Evolutionary conservation across 2,113 vertebrate species (phyloP).

Genomic region (Peromyscus polionotus): DNA sequence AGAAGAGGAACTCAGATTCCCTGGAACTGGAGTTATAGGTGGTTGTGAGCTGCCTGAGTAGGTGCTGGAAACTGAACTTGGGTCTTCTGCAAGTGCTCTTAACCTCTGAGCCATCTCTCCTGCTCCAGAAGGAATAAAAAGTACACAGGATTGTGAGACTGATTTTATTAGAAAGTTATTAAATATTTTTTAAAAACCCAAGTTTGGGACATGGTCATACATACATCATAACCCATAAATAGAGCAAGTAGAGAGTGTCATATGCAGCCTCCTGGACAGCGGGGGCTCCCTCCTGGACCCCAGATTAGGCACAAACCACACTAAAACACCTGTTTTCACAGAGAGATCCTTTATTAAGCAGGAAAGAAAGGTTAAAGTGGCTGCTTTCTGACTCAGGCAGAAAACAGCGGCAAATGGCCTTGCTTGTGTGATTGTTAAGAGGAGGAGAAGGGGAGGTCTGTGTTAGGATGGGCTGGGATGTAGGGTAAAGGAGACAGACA

Average conservation of each 20-base stretch:
- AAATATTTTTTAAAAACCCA: constrained; percentile 22
- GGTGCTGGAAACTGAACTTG: background rate
- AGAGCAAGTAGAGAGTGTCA: constrained; percentile 30
- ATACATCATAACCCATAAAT: no score
- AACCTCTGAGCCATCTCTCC: background rate
- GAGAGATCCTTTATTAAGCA: no score
- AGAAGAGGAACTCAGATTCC: background rate
- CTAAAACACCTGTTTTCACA: no score
- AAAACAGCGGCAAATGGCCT: no score
- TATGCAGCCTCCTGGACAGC: background rate
- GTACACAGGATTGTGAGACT: background rate
- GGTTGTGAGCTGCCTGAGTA: background rate
- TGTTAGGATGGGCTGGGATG: no score
- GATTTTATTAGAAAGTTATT: constrained; percentile 15
- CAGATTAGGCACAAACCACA: no score
- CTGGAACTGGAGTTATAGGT: background rate
- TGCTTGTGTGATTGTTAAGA: no score
- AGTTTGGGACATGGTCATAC: background rate
- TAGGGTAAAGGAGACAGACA: no score
- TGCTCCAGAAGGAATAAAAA: background rate
- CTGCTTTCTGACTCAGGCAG: no score
- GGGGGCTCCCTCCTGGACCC: no score
- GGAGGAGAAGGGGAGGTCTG: no score
- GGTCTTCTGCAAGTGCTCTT: background rate
- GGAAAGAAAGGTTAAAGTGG: no score